A percentile compares a stretch with the other conserved stretches of the same genome.
These are phyloP conservation scores for Euphydryas editha DNA, from an alignment of 2,888 invertebrate species.

Conservation along the genomic window DNA sequence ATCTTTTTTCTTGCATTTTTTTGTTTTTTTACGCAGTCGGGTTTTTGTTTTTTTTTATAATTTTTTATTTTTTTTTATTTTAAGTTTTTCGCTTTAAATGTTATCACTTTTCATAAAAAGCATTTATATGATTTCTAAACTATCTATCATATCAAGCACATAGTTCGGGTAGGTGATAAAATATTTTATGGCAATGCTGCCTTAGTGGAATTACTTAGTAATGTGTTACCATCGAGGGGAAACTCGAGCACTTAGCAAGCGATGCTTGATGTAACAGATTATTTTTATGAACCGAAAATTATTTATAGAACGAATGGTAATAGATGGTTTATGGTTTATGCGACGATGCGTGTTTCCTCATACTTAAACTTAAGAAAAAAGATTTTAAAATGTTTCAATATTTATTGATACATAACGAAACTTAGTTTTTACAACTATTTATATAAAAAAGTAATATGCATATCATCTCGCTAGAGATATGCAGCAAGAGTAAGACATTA, in stretches of 20 bases:
- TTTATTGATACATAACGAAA: neutral
- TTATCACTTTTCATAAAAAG: slow-evolving; percentile 4
- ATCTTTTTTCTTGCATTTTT: no score
- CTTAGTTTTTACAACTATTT: neutral
- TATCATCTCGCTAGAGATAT: no score
- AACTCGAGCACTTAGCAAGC: slow-evolving; percentile 16
- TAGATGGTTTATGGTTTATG: slow-evolving; percentile 54
- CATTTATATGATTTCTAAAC: neutral
- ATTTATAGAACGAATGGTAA: slow-evolving; percentile 60
- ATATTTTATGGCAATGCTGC: slow-evolving; percentile 17
- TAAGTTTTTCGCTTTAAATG: neutral
- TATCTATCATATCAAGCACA: neutral
- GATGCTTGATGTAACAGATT: slow-evolving; percentile 25
- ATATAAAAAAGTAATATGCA: no score
- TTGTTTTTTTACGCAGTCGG: no score
- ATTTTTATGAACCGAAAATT: slow-evolving; percentile 42
- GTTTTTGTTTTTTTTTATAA: no score
- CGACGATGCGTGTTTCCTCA: slow-evolving; percentile 36
- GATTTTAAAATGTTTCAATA: no score
- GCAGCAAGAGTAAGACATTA: no score
- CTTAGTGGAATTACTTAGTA: slow-evolving; percentile 14
- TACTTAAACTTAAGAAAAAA: neutral
- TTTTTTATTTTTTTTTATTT: no score
- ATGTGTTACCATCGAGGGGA: slow-evolving; percentile 15
- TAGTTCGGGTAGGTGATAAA: slow-evolving; percentile 12